Base-by-base conservation (phyloP, 2,888 invertebrate genomes). In the Aplocera efformata region DNA sequence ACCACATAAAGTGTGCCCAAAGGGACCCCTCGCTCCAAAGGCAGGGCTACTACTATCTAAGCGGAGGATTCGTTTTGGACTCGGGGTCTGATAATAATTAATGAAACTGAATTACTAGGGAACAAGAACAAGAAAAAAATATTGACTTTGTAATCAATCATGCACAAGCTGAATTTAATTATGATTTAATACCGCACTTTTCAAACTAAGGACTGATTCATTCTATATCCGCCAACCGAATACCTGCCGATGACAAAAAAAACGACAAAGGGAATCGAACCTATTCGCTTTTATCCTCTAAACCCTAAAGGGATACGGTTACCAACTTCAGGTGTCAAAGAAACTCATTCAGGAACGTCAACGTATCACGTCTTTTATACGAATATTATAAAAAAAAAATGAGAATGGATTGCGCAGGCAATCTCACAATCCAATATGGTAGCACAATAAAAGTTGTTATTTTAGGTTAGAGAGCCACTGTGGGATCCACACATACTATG, bases 261-360 rank as follows among this genome's bases (percentile, higher is more conserved):
- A 44, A 26, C 36, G 53, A 67, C 74, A 79, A 79, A 76, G 66
- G 61, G 63, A 59, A 62, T 62, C 64, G 70, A 76, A 80, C 75
- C 75, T 77, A 81, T 81, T 78, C 73, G 69, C 64, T 61, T 65
- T 65, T 60, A 70, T 60, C 60, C 62, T 56, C 44, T 64, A 61
- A 53, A 46, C 51, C 53, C 53, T 58, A 73, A 77, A 78, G 63
- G 75, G 76, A 76, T 73, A 62, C 5, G 13, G 13, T 17, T 17
- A 17, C 56, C 55, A 68, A 67, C 72, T 81, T 86, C 86, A 84
- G 86, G 86, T 86, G 86, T 85, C 83, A 83, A 74, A 68, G 71
- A 74, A 63, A 58, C 10, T 67, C 67, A 78, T 75, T 76, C 72
- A 80, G 58, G 61, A 68, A 66, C 77, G 81, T 81, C 82, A 76